These are phyloP conservation scores for Xenopus petersii DNA, from an alignment of 2,797 vertebrate species.

Conservation along the genomic window DNA sequence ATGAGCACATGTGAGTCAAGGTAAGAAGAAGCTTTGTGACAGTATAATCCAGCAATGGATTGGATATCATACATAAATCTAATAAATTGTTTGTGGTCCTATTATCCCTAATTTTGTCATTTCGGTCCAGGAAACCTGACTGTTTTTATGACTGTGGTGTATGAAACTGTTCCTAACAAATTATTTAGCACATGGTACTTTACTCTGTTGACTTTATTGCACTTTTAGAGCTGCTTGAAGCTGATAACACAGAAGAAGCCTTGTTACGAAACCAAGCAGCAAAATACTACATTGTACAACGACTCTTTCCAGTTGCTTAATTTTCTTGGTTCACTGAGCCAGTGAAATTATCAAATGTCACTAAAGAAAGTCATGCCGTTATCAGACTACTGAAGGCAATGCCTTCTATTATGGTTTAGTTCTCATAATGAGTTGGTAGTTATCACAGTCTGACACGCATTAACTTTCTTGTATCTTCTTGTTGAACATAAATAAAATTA, in stretches of 20 bases:
- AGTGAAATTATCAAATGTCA: constrained; percentile 32
- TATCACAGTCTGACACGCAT: constrained; percentile 15
- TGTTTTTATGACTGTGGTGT: not conserved
- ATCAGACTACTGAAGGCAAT: constrained; percentile 21
- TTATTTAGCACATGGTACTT: constrained; percentile 18
- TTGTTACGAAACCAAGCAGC: constrained; percentile 12
- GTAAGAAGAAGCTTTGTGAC: too few species aligned
- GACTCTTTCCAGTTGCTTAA: constrained; percentile 28
- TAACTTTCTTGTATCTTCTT: constrained; percentile 21
- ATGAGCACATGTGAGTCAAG: too few species aligned
- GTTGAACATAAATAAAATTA: constrained; percentile 15
- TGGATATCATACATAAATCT: not conserved
- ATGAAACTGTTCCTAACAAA: constrained; percentile 15
- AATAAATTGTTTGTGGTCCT: too few species aligned
- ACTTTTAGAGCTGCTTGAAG: constrained; percentile 16
- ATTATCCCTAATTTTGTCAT: constrained; percentile 6
- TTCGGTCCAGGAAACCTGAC: constrained; percentile 11
- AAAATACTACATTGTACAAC: constrained; percentile 9
- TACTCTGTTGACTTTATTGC: constrained; percentile 23
- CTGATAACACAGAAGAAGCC: constrained; percentile 23
- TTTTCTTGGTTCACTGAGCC: constrained; percentile 31
- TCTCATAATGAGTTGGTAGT: constrained; percentile 19
- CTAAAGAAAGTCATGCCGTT: constrained; percentile 42
- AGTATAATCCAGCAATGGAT: too few species aligned
- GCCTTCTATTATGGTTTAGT: constrained; percentile 2